phyloP scores from a whole-genome alignment of 2,888 invertebrate genomes.

The Gymnocheta viridis region DNA sequence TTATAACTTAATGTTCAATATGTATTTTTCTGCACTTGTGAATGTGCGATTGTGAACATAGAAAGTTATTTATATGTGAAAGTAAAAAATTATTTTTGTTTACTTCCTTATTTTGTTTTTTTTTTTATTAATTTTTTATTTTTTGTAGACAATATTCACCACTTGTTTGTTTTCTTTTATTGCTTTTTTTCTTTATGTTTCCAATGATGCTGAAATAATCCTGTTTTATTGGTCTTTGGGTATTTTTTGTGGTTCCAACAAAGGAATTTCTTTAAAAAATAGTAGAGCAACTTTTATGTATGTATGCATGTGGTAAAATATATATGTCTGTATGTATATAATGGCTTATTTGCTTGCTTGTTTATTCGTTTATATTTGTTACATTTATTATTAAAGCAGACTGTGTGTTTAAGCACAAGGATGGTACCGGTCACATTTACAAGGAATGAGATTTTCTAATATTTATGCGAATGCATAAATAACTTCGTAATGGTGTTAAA shows the following conservation, averaged over 20 bases:
- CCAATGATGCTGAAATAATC: slow-evolving; percentile 46
- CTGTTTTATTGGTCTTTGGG: slow-evolving; percentile 45
- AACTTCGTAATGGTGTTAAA: too few relatives aligned
- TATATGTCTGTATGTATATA: neutral
- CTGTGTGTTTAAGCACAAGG: too few relatives aligned
- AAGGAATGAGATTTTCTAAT: too few relatives aligned
- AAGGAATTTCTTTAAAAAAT: neutral
- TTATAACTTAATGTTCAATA: slow-evolving; percentile 26
- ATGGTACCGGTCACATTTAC: too few relatives aligned
- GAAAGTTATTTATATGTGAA: slow-evolving; percentile 1
- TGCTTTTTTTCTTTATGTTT: slow-evolving; percentile 1
- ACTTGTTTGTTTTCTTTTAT: slow-evolving; percentile 7
- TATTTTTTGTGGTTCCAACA: neutral
- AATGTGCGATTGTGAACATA: neutral
- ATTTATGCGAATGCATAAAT: too few relatives aligned
- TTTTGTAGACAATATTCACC: slow-evolving; percentile 16
- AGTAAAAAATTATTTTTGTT: slow-evolving; percentile 21
- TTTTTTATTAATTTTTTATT: neutral
- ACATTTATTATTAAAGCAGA: too few relatives aligned
- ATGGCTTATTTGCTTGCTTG: too few relatives aligned
- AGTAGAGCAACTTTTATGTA: neutral
- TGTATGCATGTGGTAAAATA: too few relatives aligned
- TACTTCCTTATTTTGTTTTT: slow-evolving; percentile 2
- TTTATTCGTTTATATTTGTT: neutral
- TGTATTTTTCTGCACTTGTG: neutral